Evolutionary conservation across 2,797 vertebrate species (phyloP).

Genomic region (Lepus oiostolus): DNA sequence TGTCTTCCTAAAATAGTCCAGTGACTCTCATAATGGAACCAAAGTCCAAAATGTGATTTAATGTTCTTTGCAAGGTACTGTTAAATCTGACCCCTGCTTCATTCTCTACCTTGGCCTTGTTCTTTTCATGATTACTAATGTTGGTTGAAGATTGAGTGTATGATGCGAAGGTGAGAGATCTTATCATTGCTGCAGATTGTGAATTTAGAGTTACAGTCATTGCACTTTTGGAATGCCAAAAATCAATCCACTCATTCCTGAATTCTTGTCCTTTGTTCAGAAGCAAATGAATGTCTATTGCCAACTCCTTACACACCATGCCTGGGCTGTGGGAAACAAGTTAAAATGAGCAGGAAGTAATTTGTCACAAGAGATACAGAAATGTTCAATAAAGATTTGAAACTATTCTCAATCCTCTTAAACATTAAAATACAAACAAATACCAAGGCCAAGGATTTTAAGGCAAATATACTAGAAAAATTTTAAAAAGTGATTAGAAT

Average conservation of each 20-base stretch:
- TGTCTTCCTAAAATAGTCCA: not conserved
- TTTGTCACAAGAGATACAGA: not conserved
- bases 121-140: not conserved
- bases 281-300: not conserved
- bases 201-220: not conserved
- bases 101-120: not conserved
- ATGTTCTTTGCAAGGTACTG: not conserved
- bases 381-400: not conserved
- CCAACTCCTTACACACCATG: not conserved
- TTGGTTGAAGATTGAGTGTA: not conserved
- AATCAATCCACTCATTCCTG: not conserved
- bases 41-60: not conserved
- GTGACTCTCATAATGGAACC: not conserved
- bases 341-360: not conserved
- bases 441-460: not conserved
- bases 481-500: not conserved
- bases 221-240: not conserved
- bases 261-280: not conserved
- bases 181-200: not conserved
- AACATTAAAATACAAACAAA: not conserved
- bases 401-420: not conserved
- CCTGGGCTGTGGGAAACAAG: not conserved
- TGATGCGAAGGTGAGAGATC: accelerated
- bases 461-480: not conserved
- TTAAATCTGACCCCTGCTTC: not conserved